phyloP scores from a whole-genome alignment of 2,797 vertebrate species.

The Corythornis leucogaster region DNA sequence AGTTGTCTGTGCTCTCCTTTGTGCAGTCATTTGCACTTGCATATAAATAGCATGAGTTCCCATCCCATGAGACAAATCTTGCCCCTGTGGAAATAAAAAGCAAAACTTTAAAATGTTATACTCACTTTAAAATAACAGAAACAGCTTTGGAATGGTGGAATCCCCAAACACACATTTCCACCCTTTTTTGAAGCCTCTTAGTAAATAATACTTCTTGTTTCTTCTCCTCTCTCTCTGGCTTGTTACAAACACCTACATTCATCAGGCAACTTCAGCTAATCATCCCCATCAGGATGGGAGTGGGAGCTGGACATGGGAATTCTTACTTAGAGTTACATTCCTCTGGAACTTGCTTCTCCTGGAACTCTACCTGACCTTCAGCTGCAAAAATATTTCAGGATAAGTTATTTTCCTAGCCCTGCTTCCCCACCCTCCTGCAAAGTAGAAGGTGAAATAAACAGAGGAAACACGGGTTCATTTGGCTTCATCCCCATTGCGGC shows the following conservation, averaged over 20 bases:
- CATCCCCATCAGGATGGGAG: conserved; percentile 23
- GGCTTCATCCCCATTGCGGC: not conserved
- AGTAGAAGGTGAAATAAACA: conserved; percentile 22
- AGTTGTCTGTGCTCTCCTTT: not conserved
- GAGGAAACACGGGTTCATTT: conserved; percentile 24
- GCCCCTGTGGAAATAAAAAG: not conserved
- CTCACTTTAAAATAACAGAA: not conserved
- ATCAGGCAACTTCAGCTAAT: conserved; percentile 50
- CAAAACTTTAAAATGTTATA: not conserved
- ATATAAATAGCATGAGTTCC: not conserved
- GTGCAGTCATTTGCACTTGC: not conserved
- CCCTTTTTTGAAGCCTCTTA: not conserved
- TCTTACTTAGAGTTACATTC: conserved; percentile 42
- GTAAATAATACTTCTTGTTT: not conserved
- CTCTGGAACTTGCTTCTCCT: conserved; percentile 24
- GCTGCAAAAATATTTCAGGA: conserved; percentile 49
- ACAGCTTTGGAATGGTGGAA: not conserved
- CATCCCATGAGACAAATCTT: not conserved
- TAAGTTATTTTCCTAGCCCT: conserved; percentile 7
- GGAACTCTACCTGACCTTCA: conserved; percentile 53
- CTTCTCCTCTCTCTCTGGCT: not conserved
- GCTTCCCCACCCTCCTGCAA: not conserved
- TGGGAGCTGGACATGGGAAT: conserved; percentile 47
- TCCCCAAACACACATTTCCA: not conserved
- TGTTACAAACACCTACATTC: conserved; percentile 26